A percentile compares a stretch with the other conserved stretches of the same genome.
phyloP scores from a whole-genome alignment of 2,888 invertebrate species.

The Heliothis peltigera region DNA sequence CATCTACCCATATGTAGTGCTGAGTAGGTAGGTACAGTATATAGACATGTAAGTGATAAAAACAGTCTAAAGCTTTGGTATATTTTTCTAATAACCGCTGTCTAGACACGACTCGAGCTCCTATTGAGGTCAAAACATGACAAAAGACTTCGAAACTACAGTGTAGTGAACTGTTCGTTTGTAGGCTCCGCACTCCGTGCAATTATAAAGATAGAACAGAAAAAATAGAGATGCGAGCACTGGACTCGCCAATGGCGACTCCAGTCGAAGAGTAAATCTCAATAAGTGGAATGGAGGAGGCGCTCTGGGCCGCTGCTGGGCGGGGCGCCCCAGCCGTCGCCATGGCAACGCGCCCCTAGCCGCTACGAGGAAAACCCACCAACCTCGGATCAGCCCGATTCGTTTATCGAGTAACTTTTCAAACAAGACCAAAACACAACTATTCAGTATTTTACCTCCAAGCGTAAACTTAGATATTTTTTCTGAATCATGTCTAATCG shows the following conservation, averaged over 20 bases:
- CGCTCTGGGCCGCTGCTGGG: slow-evolving; percentile 73
- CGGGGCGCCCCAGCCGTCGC: slow-evolving; percentile 83
- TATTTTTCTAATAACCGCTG: neutral
- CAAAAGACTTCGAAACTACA: slow-evolving; percentile 26
- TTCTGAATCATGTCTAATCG: slow-evolving; percentile 19
- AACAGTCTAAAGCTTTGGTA: neutral
- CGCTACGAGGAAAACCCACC: slow-evolving; percentile 67
- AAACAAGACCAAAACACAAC: slow-evolving; percentile 47
- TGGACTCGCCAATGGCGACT: slow-evolving; percentile 75
- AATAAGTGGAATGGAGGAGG: slow-evolving; percentile 75
- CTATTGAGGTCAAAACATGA: slow-evolving; percentile 17
- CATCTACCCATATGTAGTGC: slow-evolving; percentile 4
- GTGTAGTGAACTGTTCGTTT: slow-evolving; percentile 7
- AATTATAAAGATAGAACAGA: slow-evolving; percentile 41
- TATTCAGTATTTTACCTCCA: neutral
- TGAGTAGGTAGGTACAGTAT: slow-evolving; percentile 44
- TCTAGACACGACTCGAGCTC: slow-evolving; percentile 16
- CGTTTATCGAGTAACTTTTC: slow-evolving; percentile 40
- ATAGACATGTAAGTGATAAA: slow-evolving; percentile 10
- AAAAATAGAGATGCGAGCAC: slow-evolving; percentile 45
- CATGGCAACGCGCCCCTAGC: slow-evolving; percentile 81
- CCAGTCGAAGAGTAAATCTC: slow-evolving; percentile 76
- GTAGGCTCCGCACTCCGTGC: slow-evolving; percentile 17
- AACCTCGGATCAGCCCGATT: slow-evolving; percentile 55
- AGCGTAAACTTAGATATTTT: slow-evolving; percentile 9